Conservation (phyloP, 2,113 vertebrate species). For the Engraulis encrasicolus region DNA sequence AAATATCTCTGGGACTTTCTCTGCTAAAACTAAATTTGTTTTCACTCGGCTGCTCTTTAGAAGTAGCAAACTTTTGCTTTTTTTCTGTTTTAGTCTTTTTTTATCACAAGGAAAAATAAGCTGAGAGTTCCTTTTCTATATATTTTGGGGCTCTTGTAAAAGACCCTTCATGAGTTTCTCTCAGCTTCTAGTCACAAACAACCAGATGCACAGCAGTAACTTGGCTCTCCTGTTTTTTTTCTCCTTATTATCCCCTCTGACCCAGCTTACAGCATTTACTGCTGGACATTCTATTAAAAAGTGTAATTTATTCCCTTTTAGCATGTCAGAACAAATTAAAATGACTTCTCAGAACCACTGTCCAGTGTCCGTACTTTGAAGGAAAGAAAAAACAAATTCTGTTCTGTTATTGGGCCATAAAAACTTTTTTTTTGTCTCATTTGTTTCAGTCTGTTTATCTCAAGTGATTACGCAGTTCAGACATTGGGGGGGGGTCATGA, state of each 20-base stretch:
- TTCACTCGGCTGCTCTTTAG: slow-evolving; percentile 46
- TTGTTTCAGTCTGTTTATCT: slow-evolving; percentile 33
- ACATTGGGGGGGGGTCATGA: slow-evolving; percentile 21
- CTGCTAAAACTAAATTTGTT: slow-evolving; percentile 55
- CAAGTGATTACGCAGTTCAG: slow-evolving; percentile 21
- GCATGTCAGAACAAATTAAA: slow-evolving; percentile 88
- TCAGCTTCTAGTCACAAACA: slow-evolving; percentile 52
- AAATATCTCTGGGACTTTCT: slow-evolving; percentile 66
- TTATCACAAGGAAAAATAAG: slow-evolving; percentile 64
- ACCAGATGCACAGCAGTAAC: slow-evolving; percentile 50
- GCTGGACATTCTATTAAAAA: slow-evolving; percentile 79
- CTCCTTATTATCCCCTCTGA: slow-evolving; percentile 64
- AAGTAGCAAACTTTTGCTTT: slow-evolving; percentile 58
- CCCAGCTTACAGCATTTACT: slow-evolving; percentile 80
- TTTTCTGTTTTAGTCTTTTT: slow-evolving; percentile 47
- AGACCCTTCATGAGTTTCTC: slow-evolving; percentile 46
- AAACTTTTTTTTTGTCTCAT: slow-evolving; percentile 27
- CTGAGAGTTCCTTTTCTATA: slow-evolving; percentile 71
- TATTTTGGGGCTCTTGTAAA: slow-evolving; percentile 75
- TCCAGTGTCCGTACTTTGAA: slow-evolving; percentile 78
- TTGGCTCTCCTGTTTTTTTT: slow-evolving; percentile 41
- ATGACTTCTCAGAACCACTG: slow-evolving; percentile 80
- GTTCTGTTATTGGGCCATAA: neutral
- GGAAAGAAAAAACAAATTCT: slow-evolving; percentile 18
- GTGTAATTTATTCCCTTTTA: slow-evolving; percentile 90